Percentiles rank a stretch among this genome's conserved stretches.
These are phyloP conservation scores for Parnassius smintheus DNA, from an alignment of 2,888 invertebrate species.

Conservation along the genomic window DNA sequence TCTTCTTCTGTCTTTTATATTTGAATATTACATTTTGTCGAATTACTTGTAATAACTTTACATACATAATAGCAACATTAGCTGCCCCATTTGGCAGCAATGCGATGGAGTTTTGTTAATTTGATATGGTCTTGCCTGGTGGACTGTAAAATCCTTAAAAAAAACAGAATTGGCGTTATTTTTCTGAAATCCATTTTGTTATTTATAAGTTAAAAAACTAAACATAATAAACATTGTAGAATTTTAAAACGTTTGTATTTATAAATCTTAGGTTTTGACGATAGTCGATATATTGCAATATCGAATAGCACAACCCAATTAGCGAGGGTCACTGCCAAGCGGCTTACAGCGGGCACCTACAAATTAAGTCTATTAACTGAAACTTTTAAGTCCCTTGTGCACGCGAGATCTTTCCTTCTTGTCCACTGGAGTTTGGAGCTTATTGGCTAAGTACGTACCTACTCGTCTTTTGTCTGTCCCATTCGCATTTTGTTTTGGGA, in stretches of 20 bases:
- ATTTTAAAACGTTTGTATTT: not conserved
- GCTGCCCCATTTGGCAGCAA: too few species aligned
- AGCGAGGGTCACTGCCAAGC: constrained; percentile 67
- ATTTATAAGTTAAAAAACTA: too few species aligned
- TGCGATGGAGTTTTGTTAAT: too few species aligned
- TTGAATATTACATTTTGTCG: too few species aligned
- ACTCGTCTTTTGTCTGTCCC: constrained; percentile 60
- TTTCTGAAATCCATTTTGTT: too few species aligned
- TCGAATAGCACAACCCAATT: constrained; percentile 45
- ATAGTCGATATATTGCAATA: constrained; percentile 48
- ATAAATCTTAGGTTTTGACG: not conserved
- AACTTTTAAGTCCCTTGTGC: constrained; percentile 78
- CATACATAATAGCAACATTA: too few species aligned
- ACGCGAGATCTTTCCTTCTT: constrained; percentile 77
- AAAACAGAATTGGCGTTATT: too few species aligned
- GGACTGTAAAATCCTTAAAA: too few species aligned
- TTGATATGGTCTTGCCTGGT: too few species aligned
- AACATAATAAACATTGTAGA: too few species aligned
- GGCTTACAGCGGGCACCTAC: constrained; percentile 70
- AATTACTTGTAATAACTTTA: too few species aligned
- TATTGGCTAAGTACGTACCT: constrained; percentile 69
- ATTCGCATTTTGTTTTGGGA: constrained; percentile 65
- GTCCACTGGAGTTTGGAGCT: constrained; percentile 70
- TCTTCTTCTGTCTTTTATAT: too few species aligned
- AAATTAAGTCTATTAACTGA: constrained; percentile 79